Conservation (phyloP, 1,140 invertebrate genomes). For the Drosophila pachea region DNA sequence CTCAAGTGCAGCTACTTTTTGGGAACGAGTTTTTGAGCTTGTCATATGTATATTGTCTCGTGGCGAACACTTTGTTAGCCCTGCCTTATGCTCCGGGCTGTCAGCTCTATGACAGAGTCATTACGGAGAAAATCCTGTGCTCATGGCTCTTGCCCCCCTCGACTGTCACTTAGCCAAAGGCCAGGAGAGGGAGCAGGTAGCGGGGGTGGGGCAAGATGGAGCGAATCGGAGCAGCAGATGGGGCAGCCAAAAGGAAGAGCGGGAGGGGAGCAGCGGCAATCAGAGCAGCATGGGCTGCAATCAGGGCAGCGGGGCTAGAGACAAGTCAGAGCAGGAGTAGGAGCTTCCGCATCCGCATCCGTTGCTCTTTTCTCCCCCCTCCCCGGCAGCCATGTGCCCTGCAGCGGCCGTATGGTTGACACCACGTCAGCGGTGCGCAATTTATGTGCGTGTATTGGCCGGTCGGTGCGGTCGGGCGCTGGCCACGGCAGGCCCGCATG, state of each 20-base stretch:
- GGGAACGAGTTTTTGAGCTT: conserved; percentile 16
- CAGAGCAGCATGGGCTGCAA: not conserved
- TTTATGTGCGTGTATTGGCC: conserved; percentile 44
- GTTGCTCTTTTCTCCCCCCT: conserved; percentile 31
- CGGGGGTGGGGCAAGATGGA: too few species aligned
- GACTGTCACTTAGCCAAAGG: conserved; percentile 12
- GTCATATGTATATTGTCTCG: conserved; percentile 21
- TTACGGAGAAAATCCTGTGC: conserved; percentile 9
- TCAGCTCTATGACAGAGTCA: conserved; percentile 41
- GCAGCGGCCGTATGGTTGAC: conserved; percentile 40
- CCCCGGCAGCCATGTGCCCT: conserved; percentile 15
- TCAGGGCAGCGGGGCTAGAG: not conserved
- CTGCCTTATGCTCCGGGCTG: conserved; percentile 7
- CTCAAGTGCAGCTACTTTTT: conserved; percentile 1
- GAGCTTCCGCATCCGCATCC: conserved; percentile 13
- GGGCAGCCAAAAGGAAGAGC: too few species aligned
- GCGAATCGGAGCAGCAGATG: too few species aligned
- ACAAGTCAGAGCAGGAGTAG: not conserved
- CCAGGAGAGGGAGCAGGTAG: not conserved
- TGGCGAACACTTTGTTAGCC: not conserved
- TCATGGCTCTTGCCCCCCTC: not conserved
- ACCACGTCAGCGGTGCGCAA: conserved; percentile 54
- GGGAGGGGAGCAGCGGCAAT: not conserved
- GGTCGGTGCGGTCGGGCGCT: conserved; percentile 3
- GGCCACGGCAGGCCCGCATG: not conserved